A percentile compares a stretch with the other conserved stretches of the same genome.
Evolutionary conservation across 2,797 vertebrate genomes (phyloP).

Genomic region (Gymnothorax javanicus): DNA sequence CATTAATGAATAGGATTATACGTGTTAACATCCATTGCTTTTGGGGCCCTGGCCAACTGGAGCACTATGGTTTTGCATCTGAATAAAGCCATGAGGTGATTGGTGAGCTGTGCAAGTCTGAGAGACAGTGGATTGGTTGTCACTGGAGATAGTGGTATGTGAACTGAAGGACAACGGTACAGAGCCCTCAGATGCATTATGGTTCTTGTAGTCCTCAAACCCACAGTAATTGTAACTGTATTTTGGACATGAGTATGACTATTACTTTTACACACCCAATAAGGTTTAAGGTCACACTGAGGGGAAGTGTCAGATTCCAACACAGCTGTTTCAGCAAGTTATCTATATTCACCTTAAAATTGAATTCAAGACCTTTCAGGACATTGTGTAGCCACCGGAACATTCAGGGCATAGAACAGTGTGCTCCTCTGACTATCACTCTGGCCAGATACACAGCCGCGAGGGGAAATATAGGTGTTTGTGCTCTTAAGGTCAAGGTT

Average conservation of each 20-base stretch:
- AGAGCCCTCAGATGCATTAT: not conserved
- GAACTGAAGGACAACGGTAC: conserved; percentile 39
- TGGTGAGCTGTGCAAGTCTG: conserved; percentile 60
- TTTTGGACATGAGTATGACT: not conserved
- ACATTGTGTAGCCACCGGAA: not conserved
- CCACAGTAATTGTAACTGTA: not conserved
- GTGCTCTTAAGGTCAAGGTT: conserved; percentile 86
- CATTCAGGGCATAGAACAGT: not conserved
- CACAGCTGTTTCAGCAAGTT: not conserved
- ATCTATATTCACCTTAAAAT: not conserved
- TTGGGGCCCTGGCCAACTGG: conserved; percentile 67
- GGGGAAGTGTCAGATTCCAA: not conserved
- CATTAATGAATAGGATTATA: conserved; percentile 78
- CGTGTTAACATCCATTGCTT: conserved; percentile 74
- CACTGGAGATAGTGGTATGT: conserved; percentile 54
- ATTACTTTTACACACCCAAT: not conserved
- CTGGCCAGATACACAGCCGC: conserved; percentile 58
- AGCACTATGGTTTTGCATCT: conserved; percentile 73
- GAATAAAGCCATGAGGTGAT: conserved; percentile 63
- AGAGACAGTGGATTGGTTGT: conserved; percentile 64
- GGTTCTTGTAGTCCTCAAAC: not conserved
- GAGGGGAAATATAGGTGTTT: conserved; percentile 68
- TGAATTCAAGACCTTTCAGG: not conserved
- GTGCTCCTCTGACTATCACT: conserved; percentile 49
- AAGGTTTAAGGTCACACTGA: not conserved